Percentiles rank a stretch among this genome's conserved stretches.
Evolutionary conservation across 2,888 invertebrate species (phyloP).

Genomic region (Sesamia inferens): DNA sequence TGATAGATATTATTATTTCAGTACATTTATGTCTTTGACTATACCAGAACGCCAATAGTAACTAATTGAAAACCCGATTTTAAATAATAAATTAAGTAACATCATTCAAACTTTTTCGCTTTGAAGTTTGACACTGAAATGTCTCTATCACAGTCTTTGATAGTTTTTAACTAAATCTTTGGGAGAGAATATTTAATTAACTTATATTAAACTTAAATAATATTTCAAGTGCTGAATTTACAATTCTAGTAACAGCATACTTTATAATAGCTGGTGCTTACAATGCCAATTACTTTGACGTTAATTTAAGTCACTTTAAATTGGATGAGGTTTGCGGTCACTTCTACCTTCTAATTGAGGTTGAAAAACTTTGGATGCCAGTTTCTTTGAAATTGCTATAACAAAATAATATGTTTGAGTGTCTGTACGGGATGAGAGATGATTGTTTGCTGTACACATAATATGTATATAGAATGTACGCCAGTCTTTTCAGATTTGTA

Average conservation of each 20-base stretch:
- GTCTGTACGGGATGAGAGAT: neutral
- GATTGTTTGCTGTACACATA: neutral
- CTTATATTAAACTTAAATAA: constrained; percentile 43
- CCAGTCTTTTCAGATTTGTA: too few relatives aligned
- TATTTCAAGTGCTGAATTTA: constrained; percentile 33
- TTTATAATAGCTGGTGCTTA: constrained; percentile 5
- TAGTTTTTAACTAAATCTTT: constrained; percentile 17
- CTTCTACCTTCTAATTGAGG: neutral
- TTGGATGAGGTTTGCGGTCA: constrained; percentile 2
- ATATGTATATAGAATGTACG: too few relatives aligned
- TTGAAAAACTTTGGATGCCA: neutral
- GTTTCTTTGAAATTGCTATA: neutral
- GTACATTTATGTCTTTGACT: neutral
- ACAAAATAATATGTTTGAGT: neutral
- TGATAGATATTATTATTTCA: neutral
- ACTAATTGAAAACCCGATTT: neutral
- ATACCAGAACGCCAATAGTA: neutral
- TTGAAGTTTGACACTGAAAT: constrained; percentile 31
- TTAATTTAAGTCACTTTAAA: constrained; percentile 10
- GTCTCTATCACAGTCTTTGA: constrained; percentile 4
- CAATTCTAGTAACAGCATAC: constrained; percentile 28
- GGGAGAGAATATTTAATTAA: constrained; percentile 34
- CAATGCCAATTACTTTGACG: constrained; percentile 10
- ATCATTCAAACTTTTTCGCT: constrained; percentile 25
- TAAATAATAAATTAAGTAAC: constrained; percentile 23